A percentile compares a stretch with the other conserved stretches of the same genome.
Conservation (phyloP, 2,888 invertebrate species). For the Norana najaformis region DNA sequence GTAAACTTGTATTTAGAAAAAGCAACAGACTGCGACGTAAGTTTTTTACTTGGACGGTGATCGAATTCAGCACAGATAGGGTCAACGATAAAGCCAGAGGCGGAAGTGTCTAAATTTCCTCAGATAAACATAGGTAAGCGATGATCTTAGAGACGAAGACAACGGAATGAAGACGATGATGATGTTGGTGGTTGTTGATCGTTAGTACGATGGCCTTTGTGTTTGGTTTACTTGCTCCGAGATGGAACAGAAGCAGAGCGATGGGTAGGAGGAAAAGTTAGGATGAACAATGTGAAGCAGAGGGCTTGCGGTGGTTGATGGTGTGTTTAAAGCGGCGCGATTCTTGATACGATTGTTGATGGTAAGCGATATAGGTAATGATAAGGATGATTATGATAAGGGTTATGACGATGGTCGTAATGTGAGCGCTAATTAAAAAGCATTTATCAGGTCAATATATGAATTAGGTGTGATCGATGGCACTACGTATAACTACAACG, state of each 20-base stretch:
- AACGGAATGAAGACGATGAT: not conserved
- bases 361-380: not conserved
- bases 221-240: not conserved
- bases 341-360: not conserved
- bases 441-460: not conserved
- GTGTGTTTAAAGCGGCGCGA: not conserved
- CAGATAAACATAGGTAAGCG: not conserved
- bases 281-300: not conserved
- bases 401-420: not conserved
- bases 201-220: not conserved
- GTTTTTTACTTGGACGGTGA: not conserved
- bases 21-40: not conserved
- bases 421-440: not conserved
- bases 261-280: not conserved
- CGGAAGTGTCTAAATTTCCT: not conserved
- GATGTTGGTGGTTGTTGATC: not conserved
- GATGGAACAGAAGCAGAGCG: not conserved
- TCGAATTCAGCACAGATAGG: not conserved
- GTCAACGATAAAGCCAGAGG: not conserved
- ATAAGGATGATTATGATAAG: conserved; percentile 17
- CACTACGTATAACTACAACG: not conserved
- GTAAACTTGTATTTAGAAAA: not conserved
- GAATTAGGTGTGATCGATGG: not conserved
- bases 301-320: not conserved
- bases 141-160: too few species aligned